Evolutionary conservation across 2,113 vertebrate genomes (phyloP).

Genomic region (Nettapus auritus): DNA sequence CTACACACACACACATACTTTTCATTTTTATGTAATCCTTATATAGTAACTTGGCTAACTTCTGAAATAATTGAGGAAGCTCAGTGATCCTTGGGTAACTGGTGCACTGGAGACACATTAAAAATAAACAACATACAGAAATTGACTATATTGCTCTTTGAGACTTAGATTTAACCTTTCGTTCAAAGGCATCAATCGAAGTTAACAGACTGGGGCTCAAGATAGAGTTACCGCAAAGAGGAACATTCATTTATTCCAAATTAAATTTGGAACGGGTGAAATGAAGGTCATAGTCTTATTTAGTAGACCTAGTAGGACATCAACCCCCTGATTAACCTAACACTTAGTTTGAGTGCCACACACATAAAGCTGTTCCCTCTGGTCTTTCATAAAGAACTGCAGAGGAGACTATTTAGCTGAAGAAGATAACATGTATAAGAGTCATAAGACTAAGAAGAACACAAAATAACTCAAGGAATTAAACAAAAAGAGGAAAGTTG

Average conservation of each 20-base stretch:
- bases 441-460: neutral
- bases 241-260: neutral
- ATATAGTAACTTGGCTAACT: neutral
- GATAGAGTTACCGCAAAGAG: neutral
- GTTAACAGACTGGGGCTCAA: neutral
- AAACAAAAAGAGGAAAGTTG: neutral
- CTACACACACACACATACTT: neutral
- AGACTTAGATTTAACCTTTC: neutral
- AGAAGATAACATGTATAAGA: neutral
- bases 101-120: neutral
- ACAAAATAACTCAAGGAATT: neutral
- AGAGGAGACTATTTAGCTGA: neutral
- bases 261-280: neutral
- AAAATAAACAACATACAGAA: neutral
- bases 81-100: neutral
- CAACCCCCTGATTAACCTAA: neutral
- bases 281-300: neutral
- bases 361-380: neutral
- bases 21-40: neutral
- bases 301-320: neutral
- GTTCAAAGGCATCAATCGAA: neutral
- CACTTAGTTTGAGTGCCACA: neutral
- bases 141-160: neutral
- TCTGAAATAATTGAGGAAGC: neutral
- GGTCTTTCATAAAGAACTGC: neutral